Conservation (phyloP, 2,888 invertebrate species). For the Ecdyonurus torrentis region DNA sequence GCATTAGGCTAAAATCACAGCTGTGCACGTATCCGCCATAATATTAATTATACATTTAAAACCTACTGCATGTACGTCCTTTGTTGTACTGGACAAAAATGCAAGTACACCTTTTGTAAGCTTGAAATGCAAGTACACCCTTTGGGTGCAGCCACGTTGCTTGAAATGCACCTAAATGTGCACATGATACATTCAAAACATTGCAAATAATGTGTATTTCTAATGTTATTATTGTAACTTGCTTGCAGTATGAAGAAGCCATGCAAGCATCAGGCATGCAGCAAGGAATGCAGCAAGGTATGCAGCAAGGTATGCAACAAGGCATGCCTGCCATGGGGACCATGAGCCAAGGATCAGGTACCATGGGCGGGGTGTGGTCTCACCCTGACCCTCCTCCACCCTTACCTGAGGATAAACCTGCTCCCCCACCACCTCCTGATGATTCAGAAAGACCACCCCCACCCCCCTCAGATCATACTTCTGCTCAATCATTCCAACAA, state of each 20-base stretch:
- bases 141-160: too few species aligned
- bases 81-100: too few species aligned
- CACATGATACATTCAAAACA: too few species aligned
- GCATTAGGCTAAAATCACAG: too few species aligned
- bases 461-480: conserved; percentile 15
- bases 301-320: conserved; percentile 20
- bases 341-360: not conserved
- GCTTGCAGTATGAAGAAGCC: conserved; percentile 36
- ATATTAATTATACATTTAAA: too few species aligned
- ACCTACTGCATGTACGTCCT: too few species aligned
- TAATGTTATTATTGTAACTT: too few species aligned
- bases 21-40: too few species aligned
- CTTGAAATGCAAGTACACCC: too few species aligned
- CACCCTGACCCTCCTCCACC: conserved; percentile 20
- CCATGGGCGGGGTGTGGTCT: conserved; percentile 20
- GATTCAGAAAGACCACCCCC: conserved; percentile 18
- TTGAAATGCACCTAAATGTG: too few species aligned
- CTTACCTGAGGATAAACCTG: conserved; percentile 22
- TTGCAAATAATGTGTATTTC: too few species aligned
- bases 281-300: conserved; percentile 21
- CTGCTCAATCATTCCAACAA: conserved; percentile 1
- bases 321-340: conserved; percentile 14
- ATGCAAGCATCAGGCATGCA: conserved; percentile 19
- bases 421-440: conserved; percentile 22
- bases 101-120: too few species aligned